Base-by-base conservation (phyloP, 2,888 invertebrate species). In the Andricus curvator region DNA sequence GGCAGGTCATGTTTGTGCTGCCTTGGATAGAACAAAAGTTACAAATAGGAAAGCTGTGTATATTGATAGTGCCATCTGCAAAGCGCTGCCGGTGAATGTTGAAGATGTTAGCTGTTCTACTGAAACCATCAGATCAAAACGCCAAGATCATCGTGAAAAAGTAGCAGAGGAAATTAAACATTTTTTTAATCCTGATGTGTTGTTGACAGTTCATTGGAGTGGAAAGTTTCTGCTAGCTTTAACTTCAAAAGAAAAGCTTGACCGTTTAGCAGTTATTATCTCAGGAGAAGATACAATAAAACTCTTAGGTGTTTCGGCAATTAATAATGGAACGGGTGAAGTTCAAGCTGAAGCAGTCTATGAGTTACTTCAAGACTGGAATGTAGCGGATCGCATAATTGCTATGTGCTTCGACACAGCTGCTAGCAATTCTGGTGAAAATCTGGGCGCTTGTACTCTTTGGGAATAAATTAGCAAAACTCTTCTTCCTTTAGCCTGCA, bases 321-420 rank as follows among this genome's bases (percentile, higher is more conserved):
- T 62, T 20, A 17, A 5, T 1, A 22, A 29, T 62, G 56, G 22
- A 62, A 62, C 62, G 11, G 77, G 62, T 37, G 29, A 60, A 62
- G 29, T 62, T 51, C 37, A 62, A 62, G 20, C 64, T 56, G 4
- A 8, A 41, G 11, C 62, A n/a, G 64, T 77, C 2, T 64, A 33
- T 62, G 62, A 20, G 20, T 44, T 41, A 62, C 62, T 64, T 77
- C 20, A 65, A 64, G 80, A 66, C 0, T 79, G 60, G 64, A 70
- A 80, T 64, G 29, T 79, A 8, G 41, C 44, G 2, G 33, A 41
- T 29, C 22, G n/a, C 29, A 33, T 79, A 20, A 41, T 29, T n/a
- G 15, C 51, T 22, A 74, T 74, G 74, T 74, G 77, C 56, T 80
- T 68, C 44, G 80, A 80, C 62, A 80, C 80, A 22, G 77, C 77